Evolutionary conservation across 1,140 invertebrate genomes (phyloP), one percentile per base, ranked within the genome.

Genomic region (Archivesica marissinica): DNA sequence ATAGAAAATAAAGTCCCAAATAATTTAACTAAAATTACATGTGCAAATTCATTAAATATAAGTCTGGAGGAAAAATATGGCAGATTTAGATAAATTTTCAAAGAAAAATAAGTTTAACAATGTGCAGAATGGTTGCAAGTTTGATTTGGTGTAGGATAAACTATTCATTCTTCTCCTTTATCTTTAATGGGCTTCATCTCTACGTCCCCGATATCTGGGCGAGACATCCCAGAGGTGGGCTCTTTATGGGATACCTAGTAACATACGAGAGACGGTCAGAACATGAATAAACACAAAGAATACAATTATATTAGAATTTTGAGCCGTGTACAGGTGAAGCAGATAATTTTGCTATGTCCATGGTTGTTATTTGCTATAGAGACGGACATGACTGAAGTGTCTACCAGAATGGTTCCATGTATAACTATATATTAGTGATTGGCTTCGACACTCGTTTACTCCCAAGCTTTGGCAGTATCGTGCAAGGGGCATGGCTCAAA

Each of bases 171-270:
- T 28, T 47, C 66, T 23, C 23, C 30, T 20, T 70, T 15, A 9
- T 2, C 17, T 7, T 44, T 25, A 7, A 70, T 11, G 20, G 66
- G 35, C 66, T 70, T 23, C 66, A 70, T 70, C 47, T 70, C 66
- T 2, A 70, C 33, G 39, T 70, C 66, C 35, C 66, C 66, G 3
- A 17, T 35, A 39, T 66, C 30, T 23, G 66, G 38, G 39, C n/a
- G 39, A 25, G 23, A 9, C 38, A 70, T 25, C 66, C 9, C 66
- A 9, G 66, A 20, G 66, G 33, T 44, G 39, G 66, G 66, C 66
- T 70, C 61, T 66, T 38, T n/a, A 70, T 70, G 41, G 66, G 66
- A 70, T 7, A 70, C 66, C 66, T 70, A 25, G 39, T n/a, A 70
- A 70, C 30, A 70, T n/a, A 70, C 38, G 66, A 70, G 39, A 44